phyloP scores from a whole-genome alignment of 2,113 vertebrate species.

The Paedocypris sp. region DNA sequence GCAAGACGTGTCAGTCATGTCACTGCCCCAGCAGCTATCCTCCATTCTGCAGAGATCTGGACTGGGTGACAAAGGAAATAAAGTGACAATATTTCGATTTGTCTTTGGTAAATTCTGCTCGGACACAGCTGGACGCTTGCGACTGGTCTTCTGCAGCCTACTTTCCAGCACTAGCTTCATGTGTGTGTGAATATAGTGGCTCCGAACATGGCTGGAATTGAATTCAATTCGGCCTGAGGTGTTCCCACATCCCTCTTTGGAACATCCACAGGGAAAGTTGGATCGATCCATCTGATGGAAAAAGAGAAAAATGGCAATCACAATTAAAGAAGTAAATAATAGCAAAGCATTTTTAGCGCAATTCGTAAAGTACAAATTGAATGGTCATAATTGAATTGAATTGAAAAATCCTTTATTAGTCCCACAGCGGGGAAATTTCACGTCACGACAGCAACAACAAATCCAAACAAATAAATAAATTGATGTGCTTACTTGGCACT shows the following conservation, averaged over 20 bases:
- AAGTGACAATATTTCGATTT: constrained; percentile 15
- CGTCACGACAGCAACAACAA: not conserved
- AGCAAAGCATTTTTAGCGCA: too few relatives aligned
- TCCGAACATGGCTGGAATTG: constrained; percentile 84
- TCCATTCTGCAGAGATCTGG: constrained; percentile 54
- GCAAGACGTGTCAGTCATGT: constrained; percentile 78
- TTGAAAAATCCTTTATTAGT: not conserved
- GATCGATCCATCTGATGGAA: constrained; percentile 98
- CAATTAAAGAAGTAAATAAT: not conserved
- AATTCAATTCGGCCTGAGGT: constrained; percentile 83
- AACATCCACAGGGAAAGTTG: constrained; percentile 88
- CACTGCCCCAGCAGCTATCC: constrained; percentile 83
- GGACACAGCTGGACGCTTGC: constrained; percentile 25
- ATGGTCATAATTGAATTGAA: too few relatives aligned
- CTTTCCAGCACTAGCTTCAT: constrained; percentile 89
- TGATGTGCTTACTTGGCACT: constrained; percentile 75
- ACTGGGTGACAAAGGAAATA: constrained; percentile 58
- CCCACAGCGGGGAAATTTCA: not conserved
- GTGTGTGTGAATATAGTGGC: constrained; percentile 89
- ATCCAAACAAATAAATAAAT: not conserved
- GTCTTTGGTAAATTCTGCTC: constrained; percentile 27
- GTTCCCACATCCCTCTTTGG: constrained; percentile 84
- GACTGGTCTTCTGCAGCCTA: constrained; percentile 57
- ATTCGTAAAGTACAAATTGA: too few relatives aligned
- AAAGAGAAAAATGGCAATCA: too few relatives aligned